Evolutionary conservation across 2,797 vertebrate species (phyloP), one percentile per base, ranked within the genome.

Genomic region (Coilia nasus): DNA sequence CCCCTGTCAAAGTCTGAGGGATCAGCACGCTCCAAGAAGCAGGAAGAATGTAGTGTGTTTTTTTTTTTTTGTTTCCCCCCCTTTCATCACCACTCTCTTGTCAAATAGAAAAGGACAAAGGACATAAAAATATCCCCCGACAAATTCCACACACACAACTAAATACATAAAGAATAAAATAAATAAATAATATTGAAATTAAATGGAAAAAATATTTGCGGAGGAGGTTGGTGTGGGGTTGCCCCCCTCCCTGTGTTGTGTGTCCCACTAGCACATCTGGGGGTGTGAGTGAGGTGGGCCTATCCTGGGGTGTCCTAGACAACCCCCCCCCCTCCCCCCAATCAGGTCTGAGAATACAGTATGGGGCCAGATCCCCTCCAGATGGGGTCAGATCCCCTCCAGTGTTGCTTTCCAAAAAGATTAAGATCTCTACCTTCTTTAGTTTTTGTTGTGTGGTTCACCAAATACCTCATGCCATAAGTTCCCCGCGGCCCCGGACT

Each of bases 401-500:
- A 41, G 2, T 41, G 35, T 41, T 41, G 35, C 35, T 89, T 88
- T 88, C 15, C 31, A 82, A 90, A 5, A 12, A 4, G 64, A 31
- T 71, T 71, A 85, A 19, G 57, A 85, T 82, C 91, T 83, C 90
- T 80, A 89, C 90, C 90, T 88, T 86, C 90, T 90, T 89, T 85
- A 90, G 86, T 86, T 87, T 47, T 10, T 87, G 86, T 89, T 41
- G 92, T 92, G 92, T 92, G 90, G 94, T 71, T 95, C 94, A 95
- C 93, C 92, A 94, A 96, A 95, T 96, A 96, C 95, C 95, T 96
- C 95, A 95, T 93, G 93, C 94, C 94, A 94, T 92, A 86, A 92
- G 92, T 93, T 94, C 93, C 92, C 86, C 85, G 92, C 93, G 81
- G 85, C 82, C 41, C 81, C 19, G 46, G 19, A 81, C 81, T 83